A percentile compares a stretch with the other conserved stretches of the same genome.
These are phyloP conservation scores for Acleris laterana DNA, from an alignment of 2,888 invertebrate genomes.

Conservation along the genomic window DNA sequence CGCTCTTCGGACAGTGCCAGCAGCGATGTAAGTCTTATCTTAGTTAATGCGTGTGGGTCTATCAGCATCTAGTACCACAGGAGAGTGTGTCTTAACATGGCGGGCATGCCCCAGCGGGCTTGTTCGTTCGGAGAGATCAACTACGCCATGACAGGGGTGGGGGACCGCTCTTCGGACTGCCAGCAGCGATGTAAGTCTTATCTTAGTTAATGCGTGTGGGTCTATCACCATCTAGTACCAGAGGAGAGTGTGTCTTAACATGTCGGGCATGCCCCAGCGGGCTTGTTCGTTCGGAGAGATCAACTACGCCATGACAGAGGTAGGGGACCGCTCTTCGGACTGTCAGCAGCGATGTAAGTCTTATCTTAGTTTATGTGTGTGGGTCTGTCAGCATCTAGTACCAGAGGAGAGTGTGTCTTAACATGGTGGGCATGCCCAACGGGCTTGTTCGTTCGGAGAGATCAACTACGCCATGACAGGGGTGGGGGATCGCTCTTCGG, in stretches of 20 bases:
- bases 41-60: no score
- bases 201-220: no score
- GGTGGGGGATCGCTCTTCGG: constrained; percentile 44
- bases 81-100: no score
- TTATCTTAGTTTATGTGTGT: no score
- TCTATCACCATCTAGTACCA: no score
- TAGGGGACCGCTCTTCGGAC: constrained; percentile 43
- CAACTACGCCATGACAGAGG: constrained; percentile 59
- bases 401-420: no score
- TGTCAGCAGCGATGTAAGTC: constrained; percentile 63
- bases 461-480: constrained; percentile 59
- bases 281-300: constrained; percentile 59
- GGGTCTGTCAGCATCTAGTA: no score
- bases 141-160: constrained; percentile 64
- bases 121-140: constrained; percentile 55
- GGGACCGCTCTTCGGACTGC: constrained; percentile 50
- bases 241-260: no score
- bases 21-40: constrained; percentile 57
- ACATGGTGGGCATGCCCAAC: constrained; percentile 44
- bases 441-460: constrained; percentile 63
- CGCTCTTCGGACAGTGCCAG: constrained; percentile 49
- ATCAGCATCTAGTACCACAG: no score
- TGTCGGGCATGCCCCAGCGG: constrained; percentile 53
- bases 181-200: constrained; percentile 57
- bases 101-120: constrained; percentile 56